These are phyloP conservation scores for Lydus trimaculatus DNA, from an alignment of 2,888 invertebrate genomes.

Conservation along the genomic window DNA sequence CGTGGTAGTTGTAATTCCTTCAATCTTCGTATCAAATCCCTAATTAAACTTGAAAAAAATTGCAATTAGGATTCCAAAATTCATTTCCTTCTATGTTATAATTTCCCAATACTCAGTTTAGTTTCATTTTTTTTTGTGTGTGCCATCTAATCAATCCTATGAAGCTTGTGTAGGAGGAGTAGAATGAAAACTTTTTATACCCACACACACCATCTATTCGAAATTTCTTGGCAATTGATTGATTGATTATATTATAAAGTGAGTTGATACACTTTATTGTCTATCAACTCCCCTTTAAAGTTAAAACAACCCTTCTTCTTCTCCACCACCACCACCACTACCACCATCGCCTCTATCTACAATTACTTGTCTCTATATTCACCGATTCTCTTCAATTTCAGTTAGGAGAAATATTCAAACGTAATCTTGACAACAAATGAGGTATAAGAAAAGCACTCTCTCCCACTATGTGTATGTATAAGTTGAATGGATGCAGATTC, in stretches of 20 bases:
- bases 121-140: too few species aligned
- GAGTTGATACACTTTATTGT: conserved; percentile 10
- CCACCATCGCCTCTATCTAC: not conserved
- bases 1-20: too few species aligned
- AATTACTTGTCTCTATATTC: not conserved
- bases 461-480: conserved; percentile 20
- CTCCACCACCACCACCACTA: not conserved
- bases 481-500: conserved; percentile 50
- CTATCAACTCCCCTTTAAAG: not conserved
- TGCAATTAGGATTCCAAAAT: too few species aligned
- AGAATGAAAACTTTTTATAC: not conserved
- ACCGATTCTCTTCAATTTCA: not conserved
- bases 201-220: not conserved
- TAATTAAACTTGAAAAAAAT: too few species aligned
- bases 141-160: not conserved
- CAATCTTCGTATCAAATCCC: too few species aligned
- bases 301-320: not conserved
- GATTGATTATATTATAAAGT: conserved; percentile 39
- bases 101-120: not conserved
- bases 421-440: conserved; percentile 45
- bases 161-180: not conserved
- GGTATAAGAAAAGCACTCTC: conserved; percentile 42
- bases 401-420: conserved; percentile 31
- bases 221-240: conserved; percentile 26
- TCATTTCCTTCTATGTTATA: not conserved